Conservation (phyloP, 2,113 vertebrate genomes). For the Asarcornis scutulata region DNA sequence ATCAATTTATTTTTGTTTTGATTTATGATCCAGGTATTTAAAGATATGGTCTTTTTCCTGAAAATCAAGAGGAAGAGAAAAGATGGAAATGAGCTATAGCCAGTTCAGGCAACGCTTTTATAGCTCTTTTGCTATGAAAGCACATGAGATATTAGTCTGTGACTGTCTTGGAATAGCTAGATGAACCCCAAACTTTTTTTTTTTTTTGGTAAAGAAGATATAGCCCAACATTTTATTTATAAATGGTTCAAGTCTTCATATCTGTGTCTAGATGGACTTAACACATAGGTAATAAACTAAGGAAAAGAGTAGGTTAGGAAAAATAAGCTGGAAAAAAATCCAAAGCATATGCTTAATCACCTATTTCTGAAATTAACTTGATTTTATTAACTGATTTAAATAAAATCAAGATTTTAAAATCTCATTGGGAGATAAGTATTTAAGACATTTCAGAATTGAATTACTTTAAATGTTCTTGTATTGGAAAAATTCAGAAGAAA, state of each 20-base stretch:
- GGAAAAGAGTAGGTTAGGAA: not conserved
- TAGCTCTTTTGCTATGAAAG: not conserved
- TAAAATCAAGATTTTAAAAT: not conserved
- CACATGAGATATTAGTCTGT: not conserved
- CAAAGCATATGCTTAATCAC: not conserved
- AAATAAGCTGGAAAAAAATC: not conserved
- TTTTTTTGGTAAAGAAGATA: not conserved
- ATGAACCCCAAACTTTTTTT: not conserved
- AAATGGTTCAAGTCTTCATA: not conserved
- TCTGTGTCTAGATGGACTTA: not conserved
- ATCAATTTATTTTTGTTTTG: not conserved
- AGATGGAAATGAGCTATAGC: not conserved
- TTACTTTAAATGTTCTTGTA: not conserved
- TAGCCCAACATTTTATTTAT: not conserved
- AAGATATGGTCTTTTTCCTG: not conserved
- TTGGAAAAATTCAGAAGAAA: not conserved
- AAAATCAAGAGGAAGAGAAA: slow-evolving; percentile 4
- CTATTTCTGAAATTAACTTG: not conserved
- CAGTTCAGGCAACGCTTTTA: not conserved
- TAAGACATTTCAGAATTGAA: not conserved
- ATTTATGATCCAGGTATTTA: not conserved
- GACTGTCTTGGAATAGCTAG: not conserved
- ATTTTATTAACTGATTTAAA: not conserved
- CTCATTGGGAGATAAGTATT: not conserved
- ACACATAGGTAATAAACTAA: not conserved